Evolutionary conservation across 2,113 vertebrate genomes (phyloP), one percentile per base, ranked within the genome.

Genomic region (Thamnaconus septentrionalis): DNA sequence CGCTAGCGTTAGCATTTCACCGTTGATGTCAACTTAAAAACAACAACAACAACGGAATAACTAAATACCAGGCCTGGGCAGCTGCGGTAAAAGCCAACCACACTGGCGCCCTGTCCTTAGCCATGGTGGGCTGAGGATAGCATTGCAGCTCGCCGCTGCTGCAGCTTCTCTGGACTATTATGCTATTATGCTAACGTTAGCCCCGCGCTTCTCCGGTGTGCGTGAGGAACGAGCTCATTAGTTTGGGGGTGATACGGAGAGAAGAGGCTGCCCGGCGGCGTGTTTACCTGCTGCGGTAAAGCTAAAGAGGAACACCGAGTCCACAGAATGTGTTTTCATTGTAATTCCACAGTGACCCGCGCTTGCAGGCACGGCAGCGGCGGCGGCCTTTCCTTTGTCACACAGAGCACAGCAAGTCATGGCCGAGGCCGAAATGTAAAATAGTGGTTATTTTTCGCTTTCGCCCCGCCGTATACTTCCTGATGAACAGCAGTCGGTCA

Each of bases 311-410:
- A 4, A 57, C 61, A 69, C 5, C 40, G 5, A 47, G 53, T 6
- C 65, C 64, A 45, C 3, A 11, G 52, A 52, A 4, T 6, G 56
- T 7, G 63, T 60, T 53, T 47, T 47, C 73, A 66, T 49, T 66
- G 56, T 44, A 42, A 50, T 45, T 69, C 78, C 65, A 12, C n/a
- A 3, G 64, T 41, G n/a, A n/a, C 39, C 45, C 45, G 69, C 49
- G 61, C 55, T 56, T 18, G 62, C 31, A 41, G 18, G 9, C 0
- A 6, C 49, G 4, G 73, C 49, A 12, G 42, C 1, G 87, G 73
- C 49, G 31, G 42, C 1, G 87, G 90, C 85, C 89, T 78, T 80
- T 59, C 76, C 83, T 82, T 87, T 86, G 87, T 90, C 54, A 64
- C 58, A 53, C 63, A 54, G 64, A 56, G 74, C 79, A 57, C 39